Percentiles rank a stretch among this genome's conserved stretches.
Evolutionary conservation across 1,140 invertebrate species (phyloP).

Genomic region (Euura lappo): DNA sequence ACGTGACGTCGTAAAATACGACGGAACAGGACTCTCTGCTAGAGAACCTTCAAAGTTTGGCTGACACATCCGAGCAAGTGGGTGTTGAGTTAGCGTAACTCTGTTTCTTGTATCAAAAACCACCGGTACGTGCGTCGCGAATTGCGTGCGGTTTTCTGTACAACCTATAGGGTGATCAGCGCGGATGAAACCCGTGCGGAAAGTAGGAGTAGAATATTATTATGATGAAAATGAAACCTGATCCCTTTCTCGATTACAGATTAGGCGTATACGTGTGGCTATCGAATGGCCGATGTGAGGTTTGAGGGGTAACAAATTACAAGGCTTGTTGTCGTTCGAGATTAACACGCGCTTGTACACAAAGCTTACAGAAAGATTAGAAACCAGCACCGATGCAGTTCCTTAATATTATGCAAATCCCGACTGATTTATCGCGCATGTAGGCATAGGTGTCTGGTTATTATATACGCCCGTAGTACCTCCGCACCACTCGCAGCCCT

Average conservation of each 20-base stretch:
- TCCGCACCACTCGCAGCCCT: not conserved
- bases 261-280: not conserved
- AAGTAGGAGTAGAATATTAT: not conserved
- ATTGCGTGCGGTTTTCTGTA: too few relatives aligned
- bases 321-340: conserved; percentile 5
- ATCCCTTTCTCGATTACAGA: not conserved
- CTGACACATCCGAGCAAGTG: not conserved
- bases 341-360: not conserved
- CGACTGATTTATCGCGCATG: not conserved
- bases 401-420: conserved; percentile 7
- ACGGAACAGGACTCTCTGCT: not conserved
- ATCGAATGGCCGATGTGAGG: not conserved
- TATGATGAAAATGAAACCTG: not conserved
- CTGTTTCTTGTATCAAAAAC: conserved; percentile 5
- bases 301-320: conserved; percentile 5
- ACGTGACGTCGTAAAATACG: not conserved
- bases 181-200: not conserved
- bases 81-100: conserved; percentile 4
- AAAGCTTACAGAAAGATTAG: conserved; percentile 2
- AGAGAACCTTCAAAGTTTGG: not conserved
- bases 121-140: not conserved
- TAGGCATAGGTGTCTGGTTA: not conserved
- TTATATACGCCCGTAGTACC: not conserved
- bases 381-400: not conserved
- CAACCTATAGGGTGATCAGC: too few relatives aligned